These are phyloP conservation scores for Serrognathus titanus DNA, from an alignment of 2,888 invertebrate species.

Conservation along the genomic window DNA sequence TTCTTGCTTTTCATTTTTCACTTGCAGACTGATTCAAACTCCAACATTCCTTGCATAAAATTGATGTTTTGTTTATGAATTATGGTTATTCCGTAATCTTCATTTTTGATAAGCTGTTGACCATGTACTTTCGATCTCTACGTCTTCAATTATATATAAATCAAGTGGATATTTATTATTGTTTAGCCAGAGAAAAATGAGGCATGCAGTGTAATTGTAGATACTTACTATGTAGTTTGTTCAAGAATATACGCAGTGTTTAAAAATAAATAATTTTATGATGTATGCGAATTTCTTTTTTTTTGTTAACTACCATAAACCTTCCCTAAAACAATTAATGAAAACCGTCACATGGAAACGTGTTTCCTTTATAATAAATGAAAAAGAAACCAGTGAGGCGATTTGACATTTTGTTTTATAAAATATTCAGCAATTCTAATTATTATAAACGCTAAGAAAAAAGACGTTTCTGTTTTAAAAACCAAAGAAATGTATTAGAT, in stretches of 20 bases:
- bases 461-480: no score
- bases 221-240: constrained; percentile 12
- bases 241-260: constrained; percentile 7
- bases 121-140: constrained; percentile 4
- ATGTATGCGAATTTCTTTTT: constrained; percentile 4
- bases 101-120: neutral
- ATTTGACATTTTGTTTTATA: no score
- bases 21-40: constrained; percentile 6
- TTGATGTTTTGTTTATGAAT: neutral
- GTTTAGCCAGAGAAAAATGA: neutral
- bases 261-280: constrained; percentile 19
- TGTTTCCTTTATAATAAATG: no score
- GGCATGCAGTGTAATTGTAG: constrained; percentile 14
- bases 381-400: no score
- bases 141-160: constrained; percentile 6
- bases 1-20: neutral
- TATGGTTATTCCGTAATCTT: neutral
- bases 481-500: no score
- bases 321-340: no score
- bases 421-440: no score
- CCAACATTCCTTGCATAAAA: no score
- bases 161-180: neutral
- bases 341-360: no score
- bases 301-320: neutral
- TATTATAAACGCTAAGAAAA: no score